Evolutionary conservation across 2,888 invertebrate species (phyloP), one percentile per base, ranked within the genome.

Genomic region (Drosophila anomelani): DNA sequence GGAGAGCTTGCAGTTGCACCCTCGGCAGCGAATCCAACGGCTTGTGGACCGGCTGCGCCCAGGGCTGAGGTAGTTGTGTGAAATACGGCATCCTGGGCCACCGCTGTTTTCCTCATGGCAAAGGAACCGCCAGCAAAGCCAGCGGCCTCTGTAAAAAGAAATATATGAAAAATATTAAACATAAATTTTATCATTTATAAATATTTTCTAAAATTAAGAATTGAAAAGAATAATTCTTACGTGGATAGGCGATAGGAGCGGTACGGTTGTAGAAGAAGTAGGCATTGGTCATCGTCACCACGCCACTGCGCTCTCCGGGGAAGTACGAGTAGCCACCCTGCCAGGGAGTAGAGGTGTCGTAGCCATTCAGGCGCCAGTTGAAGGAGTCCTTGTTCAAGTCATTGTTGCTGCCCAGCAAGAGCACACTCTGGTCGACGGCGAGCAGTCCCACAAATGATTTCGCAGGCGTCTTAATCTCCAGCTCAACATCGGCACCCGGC

Each of bases 371-470:
- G 76, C 96, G 95, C 76, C 94, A 93, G 39, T 94, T 91, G 0
- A 96, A 94, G 84, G 94, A 92, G 23, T 93, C 92, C 91, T 94
- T 91, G 3, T 90, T 90, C 1, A 94, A 71, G 77, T 94, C 94
- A 56, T 93, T 92, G 55, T 96, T 96, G 36, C 93, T 93, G 88
- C 95, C 95, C 46, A 97, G 93, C 3, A 96, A 91, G 3, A 96
- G 91, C 3, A 96, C 96, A 89, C 96, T 96, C 92, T 97, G 95
- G 92, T 99, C 98, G 3, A 97, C 95, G 0, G 97, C 98, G 77
- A 98, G 92, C 9, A 99, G 93, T 1, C 97, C 98, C 4, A 98
- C 96, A 81, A 96, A 95, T 0, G 98, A 97, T 84, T 97, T 96
- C 0, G 97, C 96, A 84, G 96, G 96, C 0, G 98, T 96, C n/a